These are phyloP conservation scores for Leucoma salicis DNA, from an alignment of 2,888 invertebrate species.

Conservation along the genomic window DNA sequence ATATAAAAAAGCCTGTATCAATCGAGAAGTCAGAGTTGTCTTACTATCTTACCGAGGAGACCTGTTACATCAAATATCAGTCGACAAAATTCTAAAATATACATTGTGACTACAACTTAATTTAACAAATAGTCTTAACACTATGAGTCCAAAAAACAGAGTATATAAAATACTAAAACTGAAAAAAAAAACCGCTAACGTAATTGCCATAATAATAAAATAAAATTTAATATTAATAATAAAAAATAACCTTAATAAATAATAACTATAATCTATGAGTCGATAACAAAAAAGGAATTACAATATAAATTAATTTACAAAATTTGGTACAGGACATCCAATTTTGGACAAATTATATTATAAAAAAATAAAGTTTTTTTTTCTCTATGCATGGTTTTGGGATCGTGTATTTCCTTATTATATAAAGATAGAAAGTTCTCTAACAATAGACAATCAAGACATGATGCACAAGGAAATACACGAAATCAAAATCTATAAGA, in stretches of 20 bases:
- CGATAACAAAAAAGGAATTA: constrained; percentile 37
- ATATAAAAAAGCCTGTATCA: no score
- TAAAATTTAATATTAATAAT: constrained; percentile 27
- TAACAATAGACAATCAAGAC: not conserved
- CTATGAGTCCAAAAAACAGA: constrained; percentile 46
- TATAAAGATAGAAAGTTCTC: not conserved
- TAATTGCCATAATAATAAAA: constrained; percentile 13
- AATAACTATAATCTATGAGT: constrained; percentile 47
- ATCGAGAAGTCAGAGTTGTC: no score
- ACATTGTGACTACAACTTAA: constrained; percentile 22
- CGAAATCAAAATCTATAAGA: not conserved
- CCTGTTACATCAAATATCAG: no score
- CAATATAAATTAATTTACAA: constrained; percentile 32
- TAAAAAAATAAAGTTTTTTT: constrained; percentile 22
- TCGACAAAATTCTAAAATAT: not conserved
- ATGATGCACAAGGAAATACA: not conserved
- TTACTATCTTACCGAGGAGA: no score
- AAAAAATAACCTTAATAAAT: constrained; percentile 36
- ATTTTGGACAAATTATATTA: constrained; percentile 54
- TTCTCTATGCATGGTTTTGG: not conserved
- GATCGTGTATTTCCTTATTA: constrained; percentile 5
- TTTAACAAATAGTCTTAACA: constrained; percentile 33
- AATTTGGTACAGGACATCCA: constrained; percentile 74
- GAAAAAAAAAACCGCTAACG: constrained; percentile 21
- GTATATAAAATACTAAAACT: constrained; percentile 42